Base-by-base conservation (phyloP, 2,888 invertebrate species). In the Lochmaea capreae region DNA sequence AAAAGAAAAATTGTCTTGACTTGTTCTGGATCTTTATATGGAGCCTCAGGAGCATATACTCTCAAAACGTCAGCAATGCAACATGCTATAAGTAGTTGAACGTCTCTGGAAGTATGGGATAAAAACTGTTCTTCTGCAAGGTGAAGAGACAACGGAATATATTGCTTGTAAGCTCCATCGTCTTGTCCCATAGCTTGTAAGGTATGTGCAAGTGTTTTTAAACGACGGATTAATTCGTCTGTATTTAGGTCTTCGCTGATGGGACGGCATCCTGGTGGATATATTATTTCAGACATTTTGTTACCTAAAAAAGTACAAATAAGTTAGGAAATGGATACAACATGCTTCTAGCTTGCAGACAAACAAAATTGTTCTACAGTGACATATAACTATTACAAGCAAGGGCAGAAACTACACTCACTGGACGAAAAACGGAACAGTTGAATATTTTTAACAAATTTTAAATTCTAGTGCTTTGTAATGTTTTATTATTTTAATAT, bases 101-200 rank as follows among this genome's bases (percentile, higher is more conserved):
- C 98, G 88, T 99, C 98, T 79, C 95, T 92, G 74, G 96, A 97
- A 61, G 91, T 89, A 87, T 99, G 97, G 77, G 94, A 92, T 79
- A 98, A 89, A 87, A 97, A 98, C 86, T 94, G 94, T 81, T 98
- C 98, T 82, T 97, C 95, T 0, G 97, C 97, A 80, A 98, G 89
- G 87, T 97, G 97, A 69, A 98, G 87, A 6, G 98, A 97, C 81
- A 99, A 89, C 0, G 97, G 97, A 79, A 97, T 95, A 88, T 94
- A 97, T 86, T 95, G 95, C 86, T 95, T 95, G 88, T 95, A 95
- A 88, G 95, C 94, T 82, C 97, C 96, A 86, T 97, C 97, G 89
- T 98, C 98, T 88, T 98, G 97, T 43, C 95, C 97, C 93, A 98
- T 95, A 77, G 97, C 96, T 89, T 98, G 98, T 70, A 98, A 91